Percentiles rank a stretch among this genome's conserved stretches.
phyloP scores from a whole-genome alignment of 2,888 invertebrate genomes.

The Anthoptus insignis region DNA sequence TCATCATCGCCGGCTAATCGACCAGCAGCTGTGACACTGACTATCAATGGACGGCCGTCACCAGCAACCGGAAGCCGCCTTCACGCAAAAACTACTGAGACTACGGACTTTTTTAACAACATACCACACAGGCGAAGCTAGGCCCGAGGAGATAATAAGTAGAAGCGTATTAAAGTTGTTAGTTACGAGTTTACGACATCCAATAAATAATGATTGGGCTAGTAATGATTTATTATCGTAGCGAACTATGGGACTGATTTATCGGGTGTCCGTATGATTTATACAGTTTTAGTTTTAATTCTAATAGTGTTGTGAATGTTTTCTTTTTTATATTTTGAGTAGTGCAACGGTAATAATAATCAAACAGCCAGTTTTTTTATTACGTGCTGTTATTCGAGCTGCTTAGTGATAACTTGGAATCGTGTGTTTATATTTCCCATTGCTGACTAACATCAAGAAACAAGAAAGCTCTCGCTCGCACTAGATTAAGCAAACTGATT shows the following conservation, averaged over 20 bases:
- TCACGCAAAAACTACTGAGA: too few species aligned
- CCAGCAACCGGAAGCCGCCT: too few species aligned
- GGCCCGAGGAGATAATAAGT: too few species aligned
- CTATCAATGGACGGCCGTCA: too few species aligned
- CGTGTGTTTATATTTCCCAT: slow-evolving; percentile 18
- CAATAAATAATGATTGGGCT: slow-evolving; percentile 14
- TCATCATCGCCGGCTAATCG: too few species aligned
- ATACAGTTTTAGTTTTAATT: slow-evolving; percentile 7
- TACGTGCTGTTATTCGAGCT: slow-evolving; percentile 29
- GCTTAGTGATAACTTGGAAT: slow-evolving; percentile 24
- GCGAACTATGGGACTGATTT: neutral
- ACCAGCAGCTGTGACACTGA: too few species aligned
- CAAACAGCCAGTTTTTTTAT: slow-evolving; percentile 42
- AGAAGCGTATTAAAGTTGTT: slow-evolving; percentile 3
- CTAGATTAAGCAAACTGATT: neutral
- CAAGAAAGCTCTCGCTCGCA: slow-evolving; percentile 18
- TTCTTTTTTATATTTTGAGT: slow-evolving; percentile 38
- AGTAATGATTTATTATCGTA: slow-evolving; percentile 4
- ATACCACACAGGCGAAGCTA: too few species aligned
- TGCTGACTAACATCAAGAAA: slow-evolving; percentile 17
- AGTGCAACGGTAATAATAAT: slow-evolving; percentile 9
- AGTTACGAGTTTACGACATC: neutral
- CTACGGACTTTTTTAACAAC: too few species aligned
- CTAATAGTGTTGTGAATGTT: slow-evolving; percentile 47
- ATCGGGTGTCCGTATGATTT: slow-evolving; percentile 11